Evolutionary conservation across 2,888 invertebrate species (phyloP).

Genomic region (Trimorus sp.): DNA sequence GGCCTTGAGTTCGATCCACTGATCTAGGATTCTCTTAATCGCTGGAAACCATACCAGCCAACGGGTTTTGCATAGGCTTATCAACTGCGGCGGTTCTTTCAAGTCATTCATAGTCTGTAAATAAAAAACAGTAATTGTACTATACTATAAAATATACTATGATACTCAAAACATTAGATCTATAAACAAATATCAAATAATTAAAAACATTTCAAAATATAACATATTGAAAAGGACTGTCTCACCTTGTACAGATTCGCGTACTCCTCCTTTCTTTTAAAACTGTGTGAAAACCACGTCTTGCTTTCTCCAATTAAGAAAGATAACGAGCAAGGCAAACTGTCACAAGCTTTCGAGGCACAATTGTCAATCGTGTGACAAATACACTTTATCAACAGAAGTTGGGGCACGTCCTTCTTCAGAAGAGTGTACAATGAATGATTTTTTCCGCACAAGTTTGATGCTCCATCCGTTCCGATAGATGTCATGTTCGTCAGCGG

Average conservation of each 20-base stretch:
- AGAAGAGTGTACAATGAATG: no score
- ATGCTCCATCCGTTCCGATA: no score
- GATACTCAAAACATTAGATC: no score
- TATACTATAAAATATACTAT: constrained; percentile 3
- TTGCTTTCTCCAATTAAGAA: constrained; percentile 70
- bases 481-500: no score
- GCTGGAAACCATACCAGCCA: constrained; percentile 70
- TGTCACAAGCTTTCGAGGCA: constrained; percentile 68
- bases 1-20: no score
- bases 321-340: constrained; percentile 66
- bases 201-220: no score
- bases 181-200: no score
- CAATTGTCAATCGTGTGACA: constrained; percentile 71
- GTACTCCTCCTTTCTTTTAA: constrained; percentile 32
- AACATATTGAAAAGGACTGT: no score
- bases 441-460: no score
- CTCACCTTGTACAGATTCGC: constrained; percentile 48
- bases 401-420: no score
- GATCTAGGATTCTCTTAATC: no score
- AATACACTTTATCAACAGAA: no score
- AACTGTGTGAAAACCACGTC: constrained; percentile 70
- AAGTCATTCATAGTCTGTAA: constrained; percentile 49
- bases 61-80: constrained; percentile 65
- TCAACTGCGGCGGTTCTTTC: constrained; percentile 56
- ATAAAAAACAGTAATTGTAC: neutral